A percentile compares a stretch with the other conserved stretches of the same genome.
phyloP scores from a whole-genome alignment of 2,113 vertebrate species.

The Cryptomyrus ogoouensis region DNA sequence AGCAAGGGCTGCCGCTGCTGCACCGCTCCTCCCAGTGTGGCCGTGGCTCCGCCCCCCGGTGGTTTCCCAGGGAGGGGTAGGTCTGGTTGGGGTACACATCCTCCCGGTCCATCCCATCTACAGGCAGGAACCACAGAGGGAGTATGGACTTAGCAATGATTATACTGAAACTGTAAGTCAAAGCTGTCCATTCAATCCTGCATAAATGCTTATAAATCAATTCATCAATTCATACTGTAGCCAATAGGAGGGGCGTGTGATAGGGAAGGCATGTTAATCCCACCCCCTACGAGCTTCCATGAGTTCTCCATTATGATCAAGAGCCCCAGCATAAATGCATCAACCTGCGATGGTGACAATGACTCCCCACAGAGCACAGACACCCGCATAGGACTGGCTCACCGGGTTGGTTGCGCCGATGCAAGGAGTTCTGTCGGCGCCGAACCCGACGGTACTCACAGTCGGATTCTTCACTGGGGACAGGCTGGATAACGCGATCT shows the following conservation, averaged over 20 bases:
- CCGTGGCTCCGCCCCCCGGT: slow-evolving; percentile 41
- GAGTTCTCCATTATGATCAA: background rate
- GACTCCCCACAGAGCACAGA: background rate
- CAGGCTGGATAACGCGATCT: slow-evolving; percentile 78
- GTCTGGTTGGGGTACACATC: slow-evolving; percentile 65
- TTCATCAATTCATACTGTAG: background rate
- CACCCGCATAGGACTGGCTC: slow-evolving; percentile 34
- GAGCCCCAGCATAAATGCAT: background rate
- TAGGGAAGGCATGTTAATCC: background rate
- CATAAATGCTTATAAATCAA: background rate
- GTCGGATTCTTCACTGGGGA: slow-evolving; percentile 72
- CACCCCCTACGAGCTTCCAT: background rate
- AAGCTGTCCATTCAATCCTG: background rate
- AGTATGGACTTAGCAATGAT: background rate
- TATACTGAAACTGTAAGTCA: background rate
- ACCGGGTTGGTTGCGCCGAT: slow-evolving; percentile 73
- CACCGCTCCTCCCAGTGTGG: slow-evolving; percentile 62
- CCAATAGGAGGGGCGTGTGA: background rate
- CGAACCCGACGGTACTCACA: slow-evolving; percentile 62
- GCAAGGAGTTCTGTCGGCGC: slow-evolving; percentile 60
- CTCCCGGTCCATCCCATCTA: slow-evolving; percentile 67
- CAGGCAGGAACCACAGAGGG: background rate
- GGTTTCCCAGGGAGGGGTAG: slow-evolving; percentile 56
- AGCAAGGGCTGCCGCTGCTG: slow-evolving; percentile 72
- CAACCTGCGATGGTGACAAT: background rate